These are phyloP conservation scores for Chroicocephalus ridibundus DNA, from an alignment of 2,113 vertebrate genomes.

Conservation along the genomic window DNA sequence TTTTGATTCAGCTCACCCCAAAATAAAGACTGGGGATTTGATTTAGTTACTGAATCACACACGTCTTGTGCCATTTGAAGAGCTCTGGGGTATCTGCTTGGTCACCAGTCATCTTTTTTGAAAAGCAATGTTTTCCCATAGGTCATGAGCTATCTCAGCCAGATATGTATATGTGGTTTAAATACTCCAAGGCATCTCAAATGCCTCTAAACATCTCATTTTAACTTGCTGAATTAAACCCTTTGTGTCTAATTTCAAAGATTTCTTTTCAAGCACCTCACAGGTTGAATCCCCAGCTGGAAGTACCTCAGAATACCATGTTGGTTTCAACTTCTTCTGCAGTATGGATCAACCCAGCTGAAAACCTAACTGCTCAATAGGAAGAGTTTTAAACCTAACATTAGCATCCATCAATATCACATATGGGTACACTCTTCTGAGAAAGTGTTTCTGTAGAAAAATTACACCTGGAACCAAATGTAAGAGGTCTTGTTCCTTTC, in stretches of 20 bases:
- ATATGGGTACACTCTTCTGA: not conserved
- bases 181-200: not conserved
- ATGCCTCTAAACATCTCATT: not conserved
- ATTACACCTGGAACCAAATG: not conserved
- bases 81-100: not conserved
- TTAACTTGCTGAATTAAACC: not conserved
- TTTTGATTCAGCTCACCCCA: not conserved
- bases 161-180: not conserved
- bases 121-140: not conserved
- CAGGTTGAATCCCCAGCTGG: not conserved
- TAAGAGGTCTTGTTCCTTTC: not conserved
- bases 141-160: not conserved
- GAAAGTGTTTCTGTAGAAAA: not conserved
- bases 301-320: not conserved
- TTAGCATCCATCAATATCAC: not conserved
- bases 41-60: not conserved
- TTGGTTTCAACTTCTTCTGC: not conserved
- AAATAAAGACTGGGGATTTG: not conserved
- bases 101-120: not conserved
- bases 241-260: not conserved
- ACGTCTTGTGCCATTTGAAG: not conserved
- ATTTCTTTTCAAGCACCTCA: not conserved
- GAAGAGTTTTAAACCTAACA: not conserved
- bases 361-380: not conserved
- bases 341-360: not conserved